Base-by-base conservation (phyloP, 2,113 vertebrate genomes). In the Nanger granti region DNA sequence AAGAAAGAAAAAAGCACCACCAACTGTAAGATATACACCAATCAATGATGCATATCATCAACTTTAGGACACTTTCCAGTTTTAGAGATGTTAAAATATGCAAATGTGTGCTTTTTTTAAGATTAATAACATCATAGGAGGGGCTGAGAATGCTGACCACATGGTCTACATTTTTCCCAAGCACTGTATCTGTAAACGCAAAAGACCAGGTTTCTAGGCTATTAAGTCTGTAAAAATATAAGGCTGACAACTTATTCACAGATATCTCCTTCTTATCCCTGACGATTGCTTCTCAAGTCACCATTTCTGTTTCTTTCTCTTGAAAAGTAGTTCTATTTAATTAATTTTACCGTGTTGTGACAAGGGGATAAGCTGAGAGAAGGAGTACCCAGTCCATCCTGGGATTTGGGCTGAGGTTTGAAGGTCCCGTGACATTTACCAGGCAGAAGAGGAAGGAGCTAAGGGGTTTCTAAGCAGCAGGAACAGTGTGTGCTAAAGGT, bases 21-120 rank as follows among this genome's bases (percentile, higher is more conserved):
- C 11, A 4, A 85, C 1, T 59, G 2, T 44, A 57, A 85, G 94
- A 80, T 49, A 8, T 9, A 20, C 7, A 24, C 34, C n/a, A 9
- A n/a, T 18, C 13, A 49, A 5, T 2, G 22, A 44, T 2, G 29
- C 10, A 34, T 13, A 7, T 7, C 15, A 57, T 29, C 5, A 2
- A 22, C 93, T 95, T 59, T 55, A 76, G 64, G 86, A 83, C 18
- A 22, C 14, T n/a, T 94, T 94, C 59, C n/a, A 54, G 41, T 80
- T 62, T 91, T 26, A 76, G 34, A 89, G 57, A 69, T 44, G 57
- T 57, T 49, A 31, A 94, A 76, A 79, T n/a, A 15, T 3, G 55
- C 83, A 80, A 41, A 52, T 14, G 17, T 37, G 47, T 84, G 52
- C 15, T 18, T 47, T 73, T 76, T 44, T 55, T 44, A n/a, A 69